Conservation (phyloP, 2,797 vertebrate species). For the Menidia menidia region DNA sequence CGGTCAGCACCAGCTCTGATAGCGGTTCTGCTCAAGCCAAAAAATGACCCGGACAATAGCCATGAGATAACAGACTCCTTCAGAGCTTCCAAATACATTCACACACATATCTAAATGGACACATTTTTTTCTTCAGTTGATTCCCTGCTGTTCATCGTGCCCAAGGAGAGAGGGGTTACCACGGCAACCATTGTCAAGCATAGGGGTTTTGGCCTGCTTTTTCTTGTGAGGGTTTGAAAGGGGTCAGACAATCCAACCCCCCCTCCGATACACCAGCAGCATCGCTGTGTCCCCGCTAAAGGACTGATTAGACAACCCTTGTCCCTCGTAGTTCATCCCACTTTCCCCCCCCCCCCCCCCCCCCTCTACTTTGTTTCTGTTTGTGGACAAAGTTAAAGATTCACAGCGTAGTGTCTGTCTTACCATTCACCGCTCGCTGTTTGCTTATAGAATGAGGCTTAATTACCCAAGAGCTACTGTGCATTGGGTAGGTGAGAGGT, state of each 20-base stretch:
- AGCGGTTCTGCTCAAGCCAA: constrained; percentile 19
- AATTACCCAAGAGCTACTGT: constrained; percentile 40
- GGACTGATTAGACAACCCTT: constrained; percentile 61
- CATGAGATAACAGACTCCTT: constrained; percentile 47
- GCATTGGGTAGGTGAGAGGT: constrained; percentile 33
- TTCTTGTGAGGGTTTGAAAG: constrained; percentile 67
- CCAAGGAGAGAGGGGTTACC: constrained; percentile 61
- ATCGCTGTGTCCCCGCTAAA: constrained; percentile 39
- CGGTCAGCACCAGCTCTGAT: not conserved
- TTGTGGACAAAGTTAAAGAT: constrained; percentile 57
- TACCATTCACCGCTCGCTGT: constrained; percentile 10
- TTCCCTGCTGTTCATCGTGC: constrained; percentile 65
- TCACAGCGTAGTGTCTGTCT: constrained; percentile 43
- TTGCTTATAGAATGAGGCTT: constrained; percentile 33
- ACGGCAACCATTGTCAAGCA: constrained; percentile 67
- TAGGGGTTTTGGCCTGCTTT: constrained; percentile 74
- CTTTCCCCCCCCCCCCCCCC: constrained; percentile 14
- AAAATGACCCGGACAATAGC: constrained; percentile 28
- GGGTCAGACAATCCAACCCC: constrained; percentile 62
- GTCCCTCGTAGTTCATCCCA: constrained; percentile 42
- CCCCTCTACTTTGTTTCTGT: constrained; percentile 35
- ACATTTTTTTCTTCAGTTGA: constrained; percentile 68
- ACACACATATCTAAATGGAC: constrained; percentile 12
- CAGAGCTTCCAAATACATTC: constrained; percentile 5
- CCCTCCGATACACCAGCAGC: constrained; percentile 44